A percentile compares a stretch with the other conserved stretches of the same genome.
Conservation (phyloP, 2,797 vertebrate genomes). For the Alfaro cultratus region DNA sequence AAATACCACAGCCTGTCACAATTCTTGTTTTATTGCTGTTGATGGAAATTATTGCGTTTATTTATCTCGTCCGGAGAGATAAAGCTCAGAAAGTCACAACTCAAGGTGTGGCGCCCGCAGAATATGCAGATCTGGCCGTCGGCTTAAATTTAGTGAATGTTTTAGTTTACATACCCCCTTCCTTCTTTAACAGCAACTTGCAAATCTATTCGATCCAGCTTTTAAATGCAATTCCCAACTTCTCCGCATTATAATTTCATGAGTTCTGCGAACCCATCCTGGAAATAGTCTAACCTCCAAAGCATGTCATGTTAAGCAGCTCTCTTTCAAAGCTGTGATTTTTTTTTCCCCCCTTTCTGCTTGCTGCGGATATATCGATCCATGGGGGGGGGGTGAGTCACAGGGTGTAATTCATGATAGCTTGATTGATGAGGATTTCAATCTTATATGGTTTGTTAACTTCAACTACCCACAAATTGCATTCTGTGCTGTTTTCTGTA, state of each 20-base stretch:
- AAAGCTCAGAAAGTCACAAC: conserved; percentile 67
- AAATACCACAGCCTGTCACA: conserved; percentile 82
- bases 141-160: conserved; percentile 52
- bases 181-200: conserved; percentile 17
- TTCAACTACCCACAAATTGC: conserved; percentile 80
- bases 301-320: conserved; percentile 76
- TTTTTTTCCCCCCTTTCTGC: conserved; percentile 33
- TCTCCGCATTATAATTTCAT: conserved; percentile 71
- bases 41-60: conserved; percentile 85
- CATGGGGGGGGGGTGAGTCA: conserved; percentile 80
- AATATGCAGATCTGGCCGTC: conserved; percentile 56
- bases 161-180: conserved; percentile 38
- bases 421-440: conserved; percentile 85
- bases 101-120: conserved; percentile 28
- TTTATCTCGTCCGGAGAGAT: conserved; percentile 79
- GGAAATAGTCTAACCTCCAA: conserved; percentile 71
- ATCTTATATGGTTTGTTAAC: conserved; percentile 82
- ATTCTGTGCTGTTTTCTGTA: conserved; percentile 79
- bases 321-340: conserved; percentile 67
- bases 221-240: conserved; percentile 54
- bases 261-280: conserved; percentile 68
- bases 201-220: conserved; percentile 10
- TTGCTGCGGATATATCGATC: conserved; percentile 84
- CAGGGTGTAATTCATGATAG: conserved; percentile 83
- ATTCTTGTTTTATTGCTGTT: conserved; percentile 82